Evolutionary conservation across 2,797 vertebrate species (phyloP).

Genomic region (Coendou prehensilis): DNA sequence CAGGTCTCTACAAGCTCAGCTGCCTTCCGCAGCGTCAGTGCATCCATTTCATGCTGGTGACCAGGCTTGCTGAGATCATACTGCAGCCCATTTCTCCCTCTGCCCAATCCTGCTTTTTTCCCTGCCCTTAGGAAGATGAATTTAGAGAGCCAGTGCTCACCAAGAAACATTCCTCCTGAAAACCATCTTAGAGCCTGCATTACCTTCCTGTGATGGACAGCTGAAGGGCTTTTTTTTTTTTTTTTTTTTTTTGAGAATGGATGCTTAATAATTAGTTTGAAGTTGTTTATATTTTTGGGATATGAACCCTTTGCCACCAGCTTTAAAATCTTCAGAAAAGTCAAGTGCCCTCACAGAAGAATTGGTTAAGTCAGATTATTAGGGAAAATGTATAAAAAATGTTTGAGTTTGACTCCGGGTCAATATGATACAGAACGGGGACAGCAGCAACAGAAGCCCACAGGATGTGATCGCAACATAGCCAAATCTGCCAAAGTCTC

Average conservation of each 20-base stretch:
- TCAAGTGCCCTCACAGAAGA: not conserved
- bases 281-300: not conserved
- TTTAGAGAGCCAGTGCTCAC: not conserved
- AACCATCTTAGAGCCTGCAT: not conserved
- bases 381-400: not conserved
- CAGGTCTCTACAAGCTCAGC: not conserved
- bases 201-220: not conserved
- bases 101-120: not conserved
- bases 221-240: not conserved
- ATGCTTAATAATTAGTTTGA: constrained; percentile 2
- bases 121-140: not conserved
- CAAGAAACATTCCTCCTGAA: not conserved
- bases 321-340: not conserved
- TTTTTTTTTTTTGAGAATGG: not conserved
- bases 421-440: not conserved
- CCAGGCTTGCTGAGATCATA: not conserved
- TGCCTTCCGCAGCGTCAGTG: not conserved
- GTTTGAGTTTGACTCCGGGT: not conserved
- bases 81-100: not conserved
- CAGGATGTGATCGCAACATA: not conserved
- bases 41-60: not conserved
- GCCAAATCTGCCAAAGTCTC: not conserved
- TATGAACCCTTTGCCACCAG: not conserved
- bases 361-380: not conserved
- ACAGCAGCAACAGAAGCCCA: not conserved